Evolutionary conservation across 1,140 invertebrate species (phyloP), one percentile per base, ranked within the genome.

Genomic region (Orussus abietinus): DNA sequence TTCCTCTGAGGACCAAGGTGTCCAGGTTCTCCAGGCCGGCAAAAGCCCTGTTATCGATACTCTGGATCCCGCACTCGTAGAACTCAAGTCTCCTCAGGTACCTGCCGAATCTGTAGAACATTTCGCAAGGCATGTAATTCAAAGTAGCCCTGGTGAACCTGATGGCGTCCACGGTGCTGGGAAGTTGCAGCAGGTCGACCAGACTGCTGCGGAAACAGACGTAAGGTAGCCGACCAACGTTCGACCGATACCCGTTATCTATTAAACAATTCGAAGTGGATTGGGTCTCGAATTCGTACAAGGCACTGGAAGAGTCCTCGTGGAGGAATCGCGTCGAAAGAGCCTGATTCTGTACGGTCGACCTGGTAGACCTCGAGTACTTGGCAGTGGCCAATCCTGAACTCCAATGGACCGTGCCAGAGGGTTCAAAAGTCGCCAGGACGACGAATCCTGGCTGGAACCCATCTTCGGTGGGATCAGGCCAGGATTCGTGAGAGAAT

Each of bases 31-130:
- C 9, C 0, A 63, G 19, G 4, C 47, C 46, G 1, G 30, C 15
- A 9, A 64, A 63, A 0, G 62, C 60, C 1, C 45, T 26, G 11
- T 48, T 5, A 1, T 57, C 47, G 5, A 64, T 59, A 1, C n/a
- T 53, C 20, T 57, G 42, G 15, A 63, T 55, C 2, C 34, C 36
- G 14, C 60, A 64, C 12, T 63, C 54, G 4, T 38, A 51, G 7
- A 64, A 42, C 10, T 63, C 58, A 0, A 64, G 43, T 13, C 31
- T 37, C 6, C 42, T 49, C 6, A 64, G 11, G 25, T 55, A 55
- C n/a, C 50, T 49, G n/a, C 55, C 35, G 32, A 64, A 64, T 10
- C 42, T 49, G 33, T 1, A 26, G 13, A 42, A 64, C 36, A 7
- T 30, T 26, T 38, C 28, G 20, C 11, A 21, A 14, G 2, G 42